Conservation (phyloP, 2,888 invertebrate species). For the Ecliptopera silaceata region DNA sequence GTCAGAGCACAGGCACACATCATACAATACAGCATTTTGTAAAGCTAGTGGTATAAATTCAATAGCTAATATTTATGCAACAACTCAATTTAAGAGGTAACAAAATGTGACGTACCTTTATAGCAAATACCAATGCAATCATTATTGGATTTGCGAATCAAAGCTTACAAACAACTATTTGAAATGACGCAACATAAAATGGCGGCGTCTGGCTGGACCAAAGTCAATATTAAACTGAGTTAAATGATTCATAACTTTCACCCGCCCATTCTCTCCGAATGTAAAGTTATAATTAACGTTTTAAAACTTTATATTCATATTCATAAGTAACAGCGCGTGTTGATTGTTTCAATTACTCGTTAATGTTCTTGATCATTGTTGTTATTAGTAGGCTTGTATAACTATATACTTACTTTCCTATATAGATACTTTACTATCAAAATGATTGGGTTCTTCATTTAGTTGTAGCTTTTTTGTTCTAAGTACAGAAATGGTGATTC, state of each 20-base stretch:
- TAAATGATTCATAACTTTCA: slow-evolving; percentile 51
- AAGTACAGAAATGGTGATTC: too few species aligned
- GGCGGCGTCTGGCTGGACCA: slow-evolving; percentile 39
- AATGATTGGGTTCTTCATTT: too few species aligned
- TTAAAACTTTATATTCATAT: slow-evolving; percentile 65
- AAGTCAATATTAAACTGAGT: slow-evolving; percentile 54
- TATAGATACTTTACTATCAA: background rate
- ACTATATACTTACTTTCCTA: background rate
- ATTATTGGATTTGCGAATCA: slow-evolving; percentile 30
- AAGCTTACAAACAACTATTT: slow-evolving; percentile 36
- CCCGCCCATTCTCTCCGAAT: slow-evolving; percentile 54
- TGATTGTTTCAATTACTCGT: slow-evolving; percentile 50
- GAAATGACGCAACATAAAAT: slow-evolving; percentile 48
- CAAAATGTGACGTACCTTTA: slow-evolving; percentile 10
- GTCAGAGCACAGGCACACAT: slow-evolving; percentile 15
- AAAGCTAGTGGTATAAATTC: slow-evolving; percentile 30
- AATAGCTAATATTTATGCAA: slow-evolving; percentile 24
- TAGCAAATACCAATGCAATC: slow-evolving; percentile 29
- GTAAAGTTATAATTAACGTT: slow-evolving; percentile 69
- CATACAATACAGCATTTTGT: slow-evolving; percentile 8
- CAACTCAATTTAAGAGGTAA: background rate
- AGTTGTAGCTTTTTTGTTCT: too few species aligned
- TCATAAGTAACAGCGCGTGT: slow-evolving; percentile 52
- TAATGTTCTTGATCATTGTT: slow-evolving; percentile 48
- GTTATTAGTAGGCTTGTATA: slow-evolving; percentile 26